Evolutionary conservation across 2,797 vertebrate genomes (phyloP), one percentile per base, ranked within the genome.

Genomic region (Hipposideros larvatus): DNA sequence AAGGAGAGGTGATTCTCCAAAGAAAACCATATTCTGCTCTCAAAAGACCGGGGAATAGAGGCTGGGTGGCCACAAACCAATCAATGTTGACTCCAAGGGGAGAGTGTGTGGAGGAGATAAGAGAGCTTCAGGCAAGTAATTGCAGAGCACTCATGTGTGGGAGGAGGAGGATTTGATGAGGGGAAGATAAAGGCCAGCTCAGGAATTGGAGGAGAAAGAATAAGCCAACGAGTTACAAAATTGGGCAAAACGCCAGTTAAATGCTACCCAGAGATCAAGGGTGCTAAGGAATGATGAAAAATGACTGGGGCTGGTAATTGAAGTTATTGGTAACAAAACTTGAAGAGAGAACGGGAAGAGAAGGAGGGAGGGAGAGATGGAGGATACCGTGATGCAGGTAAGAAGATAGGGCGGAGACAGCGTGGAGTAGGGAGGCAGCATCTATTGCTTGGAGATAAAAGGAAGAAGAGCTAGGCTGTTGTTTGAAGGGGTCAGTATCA

Each of bases 261-360:
- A 59, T 46, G 57, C 66, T 90, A 74, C 37, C 28, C 43, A 41
- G 51, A 68, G 15, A 78, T 78, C 55, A 68, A 73, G 53, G 74
- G n/a, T 78, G 70, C 53, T 18, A 28, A 73, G 51, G 73, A 85
- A 90, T 9, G 68, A 55, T n/a, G 43, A 61, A 75, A 74, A 80
- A 4, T 21, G 26, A 19, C 53, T 11, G 7, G 51, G 19, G 18
- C 11, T 84, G 70, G 53, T 19, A 28, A 1, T 55, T 63, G n/a
- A 90, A 59, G 48, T 55, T 41, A 73, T 1, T 41, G 51, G 70
- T 63, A 73, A 73, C 66, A 66, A 31, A 34, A 14, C 66, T 95
- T 24, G 19, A 46, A n/a, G 19, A 84, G 61, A 71, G 43, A 55
- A 87, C 11, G 11, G n/a, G 3, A 26, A 16, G 10, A 22, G 3